phyloP scores from a whole-genome alignment of 2,113 vertebrate species.

The Heterocephalus glaber region DNA sequence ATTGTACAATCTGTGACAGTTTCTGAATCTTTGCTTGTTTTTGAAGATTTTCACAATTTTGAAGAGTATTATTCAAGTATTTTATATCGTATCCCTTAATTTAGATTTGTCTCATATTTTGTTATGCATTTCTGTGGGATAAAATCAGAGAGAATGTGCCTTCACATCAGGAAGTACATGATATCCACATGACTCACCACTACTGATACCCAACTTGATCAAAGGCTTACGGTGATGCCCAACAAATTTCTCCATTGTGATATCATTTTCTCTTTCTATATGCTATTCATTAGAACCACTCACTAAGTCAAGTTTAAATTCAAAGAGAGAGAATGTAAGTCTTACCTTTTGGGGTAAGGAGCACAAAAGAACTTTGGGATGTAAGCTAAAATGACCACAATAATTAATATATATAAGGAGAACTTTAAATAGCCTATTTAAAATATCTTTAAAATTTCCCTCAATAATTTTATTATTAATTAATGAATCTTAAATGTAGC shows the following conservation, averaged over 20 bases:
- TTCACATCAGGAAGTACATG: neutral
- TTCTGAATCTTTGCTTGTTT: slow-evolving; percentile 29
- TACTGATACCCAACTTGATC: neutral
- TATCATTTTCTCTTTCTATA: neutral
- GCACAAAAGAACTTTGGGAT: neutral
- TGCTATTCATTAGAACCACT: neutral
- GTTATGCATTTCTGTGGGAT: neutral
- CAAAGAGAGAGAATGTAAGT: neutral
- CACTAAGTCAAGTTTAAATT: neutral
- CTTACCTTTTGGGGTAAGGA: neutral
- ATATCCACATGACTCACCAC: neutral
- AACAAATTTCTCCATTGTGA: neutral
- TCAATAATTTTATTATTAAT: neutral
- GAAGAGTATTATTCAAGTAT: neutral
- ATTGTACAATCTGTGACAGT: neutral
- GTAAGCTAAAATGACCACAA: neutral
- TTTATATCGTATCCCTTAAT: neutral
- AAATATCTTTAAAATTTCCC: neutral
- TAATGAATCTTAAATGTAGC: neutral
- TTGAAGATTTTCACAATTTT: neutral
- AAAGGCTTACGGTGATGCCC: neutral
- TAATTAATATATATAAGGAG: neutral
- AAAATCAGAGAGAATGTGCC: neutral
- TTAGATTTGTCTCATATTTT: neutral
- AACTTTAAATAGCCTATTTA: neutral